These are phyloP conservation scores for Echinarachnius parma DNA, from an alignment of 53 echinoderm and acorn worm species.

Conservation along the genomic window DNA sequence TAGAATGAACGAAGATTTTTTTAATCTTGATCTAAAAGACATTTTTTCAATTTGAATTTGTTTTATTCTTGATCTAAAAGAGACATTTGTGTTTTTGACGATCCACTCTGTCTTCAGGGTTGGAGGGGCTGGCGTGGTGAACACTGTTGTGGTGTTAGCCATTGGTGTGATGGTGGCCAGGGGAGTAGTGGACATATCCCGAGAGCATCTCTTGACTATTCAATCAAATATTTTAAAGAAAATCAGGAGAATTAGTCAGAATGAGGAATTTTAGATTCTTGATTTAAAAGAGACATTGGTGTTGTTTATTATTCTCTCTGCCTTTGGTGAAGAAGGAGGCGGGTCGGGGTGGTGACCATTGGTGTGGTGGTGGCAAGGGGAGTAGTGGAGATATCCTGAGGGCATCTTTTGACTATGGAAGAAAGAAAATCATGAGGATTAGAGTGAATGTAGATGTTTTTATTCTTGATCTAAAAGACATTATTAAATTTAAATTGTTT, in stretches of 20 bases:
- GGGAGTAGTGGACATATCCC: neutral
- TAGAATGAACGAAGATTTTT: neutral
- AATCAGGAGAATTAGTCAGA: neutral
- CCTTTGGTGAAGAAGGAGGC: neutral
- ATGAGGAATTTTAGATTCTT: too few relatives aligned
- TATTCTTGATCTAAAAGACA: too few relatives aligned
- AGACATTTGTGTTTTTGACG: neutral
- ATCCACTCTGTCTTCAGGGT: neutral
- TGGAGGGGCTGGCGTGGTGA: neutral
- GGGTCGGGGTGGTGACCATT: neutral
- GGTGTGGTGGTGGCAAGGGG: neutral
- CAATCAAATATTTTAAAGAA: neutral
- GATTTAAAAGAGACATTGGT: too few relatives aligned
- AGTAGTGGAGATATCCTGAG: neutral
- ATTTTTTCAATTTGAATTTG: too few relatives aligned
- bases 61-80: too few relatives aligned
- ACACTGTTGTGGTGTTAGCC: neutral
- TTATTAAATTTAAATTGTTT: too few relatives aligned
- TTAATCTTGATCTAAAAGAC: too few relatives aligned
- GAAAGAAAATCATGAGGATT: neutral
- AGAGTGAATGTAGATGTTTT: too few relatives aligned
- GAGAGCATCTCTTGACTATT: constrained; percentile 5
- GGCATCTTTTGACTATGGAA: neutral
- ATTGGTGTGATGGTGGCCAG: neutral
- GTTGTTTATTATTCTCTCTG: neutral